Evolutionary conservation across 2,113 vertebrate species (phyloP).

Genomic region (Phyllopteryx taeniolatus): DNA sequence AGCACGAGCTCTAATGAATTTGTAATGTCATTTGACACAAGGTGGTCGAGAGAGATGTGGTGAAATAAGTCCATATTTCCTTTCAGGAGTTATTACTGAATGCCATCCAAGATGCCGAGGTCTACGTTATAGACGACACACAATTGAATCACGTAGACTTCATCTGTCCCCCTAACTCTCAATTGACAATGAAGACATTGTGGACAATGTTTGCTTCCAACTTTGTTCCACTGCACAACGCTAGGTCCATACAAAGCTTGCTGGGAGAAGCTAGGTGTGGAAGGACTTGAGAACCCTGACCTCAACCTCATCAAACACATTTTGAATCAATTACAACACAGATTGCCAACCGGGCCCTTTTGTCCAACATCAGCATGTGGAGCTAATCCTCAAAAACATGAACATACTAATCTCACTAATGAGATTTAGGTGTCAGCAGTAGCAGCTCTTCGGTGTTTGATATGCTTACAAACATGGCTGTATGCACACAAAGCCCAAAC

Average conservation of each 20-base stretch:
- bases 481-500: neutral
- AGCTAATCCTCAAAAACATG: constrained; percentile 11
- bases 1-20: neutral
- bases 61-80: neutral
- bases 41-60: neutral
- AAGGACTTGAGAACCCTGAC: neutral
- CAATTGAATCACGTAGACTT: neutral
- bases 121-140: neutral
- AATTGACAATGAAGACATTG: neutral
- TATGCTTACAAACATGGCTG: neutral
- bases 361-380: constrained; percentile 6
- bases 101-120: neutral
- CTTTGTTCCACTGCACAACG: neutral
- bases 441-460: constrained; percentile 5
- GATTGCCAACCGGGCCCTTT: neutral
- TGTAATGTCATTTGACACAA: neutral
- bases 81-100: neutral
- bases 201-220: neutral
- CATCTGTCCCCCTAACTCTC: neutral
- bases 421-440: constrained; percentile 18
- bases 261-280: too few relatives aligned
- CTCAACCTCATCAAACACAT: neutral
- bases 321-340: neutral
- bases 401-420: neutral
- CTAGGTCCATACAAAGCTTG: too few relatives aligned